Evolutionary conservation across 1,140 invertebrate genomes (phyloP).

Genomic region (Helicoverpa zea): DNA sequence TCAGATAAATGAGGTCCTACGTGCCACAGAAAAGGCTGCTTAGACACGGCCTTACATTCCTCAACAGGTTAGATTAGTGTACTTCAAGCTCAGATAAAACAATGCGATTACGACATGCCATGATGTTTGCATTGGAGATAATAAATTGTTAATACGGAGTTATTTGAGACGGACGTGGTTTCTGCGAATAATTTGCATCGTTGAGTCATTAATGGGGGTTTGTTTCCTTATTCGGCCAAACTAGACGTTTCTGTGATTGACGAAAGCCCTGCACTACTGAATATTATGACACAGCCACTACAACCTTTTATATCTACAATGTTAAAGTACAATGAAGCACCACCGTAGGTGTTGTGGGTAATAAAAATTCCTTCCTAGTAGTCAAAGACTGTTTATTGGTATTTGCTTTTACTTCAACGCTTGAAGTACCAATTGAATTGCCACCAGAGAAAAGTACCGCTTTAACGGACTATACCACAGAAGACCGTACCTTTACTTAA

Average conservation of each 20-base stretch:
- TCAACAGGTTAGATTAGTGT: constrained; percentile 61
- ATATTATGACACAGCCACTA: no score
- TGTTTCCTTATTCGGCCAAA: not conserved
- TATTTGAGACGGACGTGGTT: constrained; percentile 27
- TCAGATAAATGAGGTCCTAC: constrained; percentile 69
- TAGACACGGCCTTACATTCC: constrained; percentile 68
- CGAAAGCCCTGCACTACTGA: not conserved
- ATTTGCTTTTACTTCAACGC: constrained; percentile 38
- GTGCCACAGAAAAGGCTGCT: constrained; percentile 63
- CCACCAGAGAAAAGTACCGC: constrained; percentile 11
- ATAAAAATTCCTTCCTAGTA: constrained; percentile 30
- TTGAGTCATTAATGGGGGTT: constrained; percentile 3
- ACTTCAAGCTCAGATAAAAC: constrained; percentile 57
- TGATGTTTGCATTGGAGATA: constrained; percentile 50
- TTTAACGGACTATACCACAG: constrained; percentile 19
- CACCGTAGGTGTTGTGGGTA: not conserved
- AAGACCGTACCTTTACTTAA: not conserved
- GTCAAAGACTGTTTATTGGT: constrained; percentile 10
- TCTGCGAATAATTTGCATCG: constrained; percentile 27
- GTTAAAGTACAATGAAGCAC: not conserved
- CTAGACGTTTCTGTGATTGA: no score
- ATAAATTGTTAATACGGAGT: constrained; percentile 42
- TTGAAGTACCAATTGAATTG: constrained; percentile 22
- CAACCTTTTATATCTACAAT: not conserved
- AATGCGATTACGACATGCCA: constrained; percentile 59